Conservation (phyloP, 2,888 invertebrate species). For the Stenodema calcarata region DNA sequence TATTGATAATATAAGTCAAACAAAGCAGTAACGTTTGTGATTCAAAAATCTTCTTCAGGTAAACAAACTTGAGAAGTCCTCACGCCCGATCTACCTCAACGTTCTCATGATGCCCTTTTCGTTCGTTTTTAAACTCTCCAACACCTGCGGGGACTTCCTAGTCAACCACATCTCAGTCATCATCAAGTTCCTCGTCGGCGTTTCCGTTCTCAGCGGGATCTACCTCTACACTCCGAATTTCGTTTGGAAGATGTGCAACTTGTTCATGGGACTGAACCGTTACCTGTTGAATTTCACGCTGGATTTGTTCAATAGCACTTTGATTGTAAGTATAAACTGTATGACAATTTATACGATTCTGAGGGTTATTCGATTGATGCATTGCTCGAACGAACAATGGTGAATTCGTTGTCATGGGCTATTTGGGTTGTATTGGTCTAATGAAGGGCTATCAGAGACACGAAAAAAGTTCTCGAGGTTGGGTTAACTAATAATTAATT, state of each 20-base stretch:
- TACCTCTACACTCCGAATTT: conserved; percentile 55
- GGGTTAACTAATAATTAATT: too few relatives aligned
- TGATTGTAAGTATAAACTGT: conserved; percentile 52
- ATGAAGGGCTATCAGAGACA: too few relatives aligned
- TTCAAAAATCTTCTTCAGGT: conserved; percentile 63
- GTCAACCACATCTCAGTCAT: conserved; percentile 49
- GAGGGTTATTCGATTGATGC: too few relatives aligned
- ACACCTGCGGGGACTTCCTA: conserved; percentile 53
- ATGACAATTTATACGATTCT: too few relatives aligned
- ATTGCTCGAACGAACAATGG: too few relatives aligned
- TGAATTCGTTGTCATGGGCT: too few relatives aligned
- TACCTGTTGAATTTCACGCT: conserved; percentile 61
- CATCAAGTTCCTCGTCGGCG: conserved; percentile 36
- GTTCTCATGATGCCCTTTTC: conserved; percentile 54
- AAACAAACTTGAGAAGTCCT: conserved; percentile 74
- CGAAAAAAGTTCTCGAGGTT: too few relatives aligned
- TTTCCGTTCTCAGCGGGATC: conserved; percentile 19
- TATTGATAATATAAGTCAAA: too few relatives aligned
- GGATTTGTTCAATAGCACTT: conserved; percentile 52
- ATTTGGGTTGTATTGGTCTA: too few relatives aligned
- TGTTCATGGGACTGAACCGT: conserved; percentile 48
- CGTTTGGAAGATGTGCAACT: conserved; percentile 37
- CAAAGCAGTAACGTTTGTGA: too few relatives aligned
- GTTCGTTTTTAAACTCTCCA: conserved; percentile 51
- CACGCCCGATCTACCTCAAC: conserved; percentile 73